Evolutionary conservation across 1,140 invertebrate genomes (phyloP).

Genomic region (Tetragnatha versicolor): DNA sequence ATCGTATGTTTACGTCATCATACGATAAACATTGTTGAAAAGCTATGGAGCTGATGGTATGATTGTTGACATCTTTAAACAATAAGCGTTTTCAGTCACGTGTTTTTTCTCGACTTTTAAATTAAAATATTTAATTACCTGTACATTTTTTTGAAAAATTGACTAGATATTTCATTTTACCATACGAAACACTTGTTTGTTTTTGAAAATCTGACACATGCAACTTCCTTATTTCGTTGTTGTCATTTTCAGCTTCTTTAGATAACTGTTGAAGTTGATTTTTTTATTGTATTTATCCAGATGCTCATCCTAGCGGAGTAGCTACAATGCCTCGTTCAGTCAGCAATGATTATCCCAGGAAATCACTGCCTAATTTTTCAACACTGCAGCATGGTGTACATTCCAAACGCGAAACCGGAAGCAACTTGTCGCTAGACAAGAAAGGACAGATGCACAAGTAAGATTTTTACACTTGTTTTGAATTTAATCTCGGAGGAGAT

Average conservation of each 20-base stretch:
- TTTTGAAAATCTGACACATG: too few species aligned
- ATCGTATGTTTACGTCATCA: too few species aligned
- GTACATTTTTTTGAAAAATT: too few species aligned
- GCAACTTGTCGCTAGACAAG: conserved; percentile 1
- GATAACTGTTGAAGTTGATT: not conserved
- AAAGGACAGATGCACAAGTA: conserved; percentile 14
- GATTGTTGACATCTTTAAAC: too few species aligned
- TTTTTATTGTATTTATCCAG: not conserved
- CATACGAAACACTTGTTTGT: too few species aligned
- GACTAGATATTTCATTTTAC: too few species aligned
- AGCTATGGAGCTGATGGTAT: too few species aligned
- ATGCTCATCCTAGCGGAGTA: conserved; percentile 37
- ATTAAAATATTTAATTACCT: too few species aligned
- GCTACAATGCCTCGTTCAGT: conserved; percentile 38
- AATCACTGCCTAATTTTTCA: conserved; percentile 40
- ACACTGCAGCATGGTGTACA: conserved; percentile 35
- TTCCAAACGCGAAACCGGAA: conserved; percentile 10
- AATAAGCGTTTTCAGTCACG: too few species aligned
- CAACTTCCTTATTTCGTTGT: not conserved
- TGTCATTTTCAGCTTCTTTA: not conserved
- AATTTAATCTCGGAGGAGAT: not conserved
- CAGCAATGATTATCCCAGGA: conserved; percentile 37
- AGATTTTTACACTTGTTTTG: not conserved
- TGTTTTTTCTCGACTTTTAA: too few species aligned
- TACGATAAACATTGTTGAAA: too few species aligned